phyloP scores from a whole-genome alignment of 2,797 vertebrate genomes.

The Squalus acanthias region DNA sequence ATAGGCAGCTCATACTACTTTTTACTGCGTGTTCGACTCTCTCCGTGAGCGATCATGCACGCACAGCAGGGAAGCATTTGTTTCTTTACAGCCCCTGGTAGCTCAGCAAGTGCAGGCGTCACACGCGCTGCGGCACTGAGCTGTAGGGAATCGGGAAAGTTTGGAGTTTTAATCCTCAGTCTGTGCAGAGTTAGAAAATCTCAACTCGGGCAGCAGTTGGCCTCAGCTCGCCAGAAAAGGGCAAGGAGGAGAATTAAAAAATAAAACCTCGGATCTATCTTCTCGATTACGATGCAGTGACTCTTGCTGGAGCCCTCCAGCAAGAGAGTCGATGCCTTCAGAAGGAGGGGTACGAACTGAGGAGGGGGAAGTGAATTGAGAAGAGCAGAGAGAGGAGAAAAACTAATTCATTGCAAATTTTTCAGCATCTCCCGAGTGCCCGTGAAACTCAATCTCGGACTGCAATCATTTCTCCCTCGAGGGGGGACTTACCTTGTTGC shows the following conservation, averaged over 20 bases:
- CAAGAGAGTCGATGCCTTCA: not conserved
- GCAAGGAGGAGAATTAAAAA: not conserved
- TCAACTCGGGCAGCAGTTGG: too few relatives aligned
- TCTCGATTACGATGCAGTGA: not conserved
- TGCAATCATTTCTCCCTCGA: not conserved
- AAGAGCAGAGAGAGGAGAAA: not conserved
- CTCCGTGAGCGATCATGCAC: too few relatives aligned
- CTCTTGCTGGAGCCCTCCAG: not conserved
- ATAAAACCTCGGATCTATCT: not conserved
- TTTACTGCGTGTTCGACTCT: too few relatives aligned
- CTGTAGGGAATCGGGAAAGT: too few relatives aligned
- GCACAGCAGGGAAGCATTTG: too few relatives aligned
- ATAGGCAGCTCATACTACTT: too few relatives aligned
- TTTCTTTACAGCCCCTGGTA: too few relatives aligned
- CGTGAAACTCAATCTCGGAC: not conserved
- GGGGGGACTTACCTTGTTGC: slow-evolving; percentile 63
- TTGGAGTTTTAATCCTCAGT: too few relatives aligned
- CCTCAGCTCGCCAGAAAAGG: not conserved
- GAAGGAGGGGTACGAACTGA: too few relatives aligned
- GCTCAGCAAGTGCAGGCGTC: too few relatives aligned
- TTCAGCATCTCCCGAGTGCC: not conserved
- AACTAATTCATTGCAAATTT: not conserved
- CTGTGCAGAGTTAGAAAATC: too few relatives aligned
- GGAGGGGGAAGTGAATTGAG: not conserved
- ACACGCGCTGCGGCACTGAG: too few relatives aligned